Base-by-base conservation (phyloP, 2,113 vertebrate genomes). In the Pseudopodoces humilis region DNA sequence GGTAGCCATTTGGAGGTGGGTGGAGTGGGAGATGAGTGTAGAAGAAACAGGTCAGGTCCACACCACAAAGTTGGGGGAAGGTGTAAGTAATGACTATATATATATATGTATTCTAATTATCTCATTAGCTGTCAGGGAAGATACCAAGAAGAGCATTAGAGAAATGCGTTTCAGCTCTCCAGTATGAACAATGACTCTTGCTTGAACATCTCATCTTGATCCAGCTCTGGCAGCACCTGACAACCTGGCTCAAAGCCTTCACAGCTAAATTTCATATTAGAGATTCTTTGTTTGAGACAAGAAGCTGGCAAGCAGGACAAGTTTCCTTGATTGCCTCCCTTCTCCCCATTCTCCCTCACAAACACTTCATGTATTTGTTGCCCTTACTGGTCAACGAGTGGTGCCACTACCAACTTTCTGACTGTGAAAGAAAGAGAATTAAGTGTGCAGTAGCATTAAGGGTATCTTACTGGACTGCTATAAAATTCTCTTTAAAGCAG, bases 1-100 rank as follows among this genome's bases (percentile, higher is more conserved):
- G 90, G 86, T 84, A 88, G 71, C 83, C 96, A 97, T 94, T 70
- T 97, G 97, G 95, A 95, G 13, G 95, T 96, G 92, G 95, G 96
- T 92, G 91, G 92, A 88, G 86, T 63, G 56, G 81, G 90, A 90
- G 35, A 25, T 52, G 25, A 59, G 43, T 63, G 60, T 46, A 96
- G 82, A 84, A 94, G 81, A 93, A 93, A 76, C 70, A 97, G 94
- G 95, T 95, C 95, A 82, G 78, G 79, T 86, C n/a, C 55, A 23
- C 78, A 47, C 44, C 21, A 4, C 20, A 84, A 47, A 94, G 39
- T 31, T 85, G 67, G 52, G 39, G 68, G 90, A 70, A 46, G 80
- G 88, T 64, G 65, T 94, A 93, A 93, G 46, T 74, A 91, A 94
- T 9, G 11, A 33, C 50, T 89, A 68, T 79, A 80, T 96, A 96